A percentile compares a stretch with the other conserved stretches of the same genome.
Evolutionary conservation across 2,113 vertebrate species (phyloP).

Genomic region (Miniopterus natalensis): DNA sequence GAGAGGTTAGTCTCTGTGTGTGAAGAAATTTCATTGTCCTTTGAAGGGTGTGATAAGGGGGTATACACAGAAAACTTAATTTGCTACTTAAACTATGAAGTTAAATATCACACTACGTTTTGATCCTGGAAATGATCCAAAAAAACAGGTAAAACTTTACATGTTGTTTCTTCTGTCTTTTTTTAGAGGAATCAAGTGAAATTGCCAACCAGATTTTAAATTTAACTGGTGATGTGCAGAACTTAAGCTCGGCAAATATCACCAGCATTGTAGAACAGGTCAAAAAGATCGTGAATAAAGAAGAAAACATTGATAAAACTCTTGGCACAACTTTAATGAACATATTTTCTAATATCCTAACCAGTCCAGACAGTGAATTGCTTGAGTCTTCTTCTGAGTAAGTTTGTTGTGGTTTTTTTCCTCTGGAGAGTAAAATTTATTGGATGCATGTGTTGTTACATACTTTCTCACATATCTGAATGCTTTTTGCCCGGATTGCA

Average conservation of each 20-base stretch:
- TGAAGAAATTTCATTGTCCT: not conserved
- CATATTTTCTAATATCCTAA: conserved; percentile 98
- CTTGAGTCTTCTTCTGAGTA: conserved; percentile 92
- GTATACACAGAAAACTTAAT: not conserved
- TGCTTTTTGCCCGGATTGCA: not conserved
- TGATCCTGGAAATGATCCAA: not conserved
- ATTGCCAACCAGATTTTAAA: conserved; percentile 93
- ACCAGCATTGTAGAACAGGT: conserved; percentile 93
- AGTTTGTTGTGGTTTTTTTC: conserved; percentile 76
- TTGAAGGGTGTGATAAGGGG: not conserved
- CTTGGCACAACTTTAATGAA: conserved; percentile 93
- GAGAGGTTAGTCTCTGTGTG: not conserved
- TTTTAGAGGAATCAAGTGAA: conserved; percentile 92
- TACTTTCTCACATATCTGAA: conserved; percentile 6
- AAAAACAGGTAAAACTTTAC: not conserved
- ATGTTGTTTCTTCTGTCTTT: conserved; percentile 35
- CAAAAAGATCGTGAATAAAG: conserved; percentile 93
- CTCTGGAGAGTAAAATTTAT: not conserved
- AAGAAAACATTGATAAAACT: conserved; percentile 91
- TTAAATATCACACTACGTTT: not conserved
- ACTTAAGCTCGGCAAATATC: conserved; percentile 92
- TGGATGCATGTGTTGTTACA: not conserved
- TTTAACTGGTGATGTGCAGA: conserved; percentile 90
- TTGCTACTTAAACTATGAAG: not conserved
- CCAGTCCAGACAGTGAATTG: conserved; percentile 90